Conservation (phyloP, 2,888 invertebrate species). For the Drosophila nr. perissopoda region DNA sequence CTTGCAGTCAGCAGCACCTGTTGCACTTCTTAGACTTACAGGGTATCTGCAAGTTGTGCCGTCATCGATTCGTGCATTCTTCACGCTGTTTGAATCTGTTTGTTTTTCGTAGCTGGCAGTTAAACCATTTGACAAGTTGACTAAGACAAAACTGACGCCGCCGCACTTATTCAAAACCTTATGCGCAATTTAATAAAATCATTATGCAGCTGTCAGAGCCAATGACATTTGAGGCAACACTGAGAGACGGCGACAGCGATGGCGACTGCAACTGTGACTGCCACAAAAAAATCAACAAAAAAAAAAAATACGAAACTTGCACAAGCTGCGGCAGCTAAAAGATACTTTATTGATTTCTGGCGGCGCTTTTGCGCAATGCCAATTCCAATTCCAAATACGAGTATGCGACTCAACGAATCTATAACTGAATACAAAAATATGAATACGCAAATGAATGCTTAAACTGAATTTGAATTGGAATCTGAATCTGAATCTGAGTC, state of each 20-base stretch:
- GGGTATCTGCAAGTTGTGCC: constrained; percentile 13
- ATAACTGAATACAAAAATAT: constrained; percentile 34
- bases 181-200: constrained; percentile 75
- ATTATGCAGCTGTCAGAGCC: constrained; percentile 72
- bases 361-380: constrained; percentile 64
- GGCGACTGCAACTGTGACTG: constrained; percentile 36
- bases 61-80: constrained; percentile 24
- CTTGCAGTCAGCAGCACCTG: no score
- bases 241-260: constrained; percentile 20
- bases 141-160: constrained; percentile 64
- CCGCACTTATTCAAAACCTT: constrained; percentile 65
- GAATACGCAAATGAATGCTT: constrained; percentile 25
- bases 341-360: constrained; percentile 74
- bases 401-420: constrained; percentile 30
- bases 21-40: neutral
- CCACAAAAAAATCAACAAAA: neutral
- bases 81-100: constrained; percentile 12
- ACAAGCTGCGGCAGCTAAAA: constrained; percentile 18
- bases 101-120: constrained; percentile 43
- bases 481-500: constrained; percentile 40
- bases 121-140: constrained; percentile 63
- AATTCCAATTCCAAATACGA: constrained; percentile 51
- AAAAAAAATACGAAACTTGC: constrained; percentile 24
- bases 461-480: constrained; percentile 42
- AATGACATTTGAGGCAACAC: constrained; percentile 68